Conservation (phyloP, 2,888 invertebrate species). For the Thelaira solivaga region DNA sequence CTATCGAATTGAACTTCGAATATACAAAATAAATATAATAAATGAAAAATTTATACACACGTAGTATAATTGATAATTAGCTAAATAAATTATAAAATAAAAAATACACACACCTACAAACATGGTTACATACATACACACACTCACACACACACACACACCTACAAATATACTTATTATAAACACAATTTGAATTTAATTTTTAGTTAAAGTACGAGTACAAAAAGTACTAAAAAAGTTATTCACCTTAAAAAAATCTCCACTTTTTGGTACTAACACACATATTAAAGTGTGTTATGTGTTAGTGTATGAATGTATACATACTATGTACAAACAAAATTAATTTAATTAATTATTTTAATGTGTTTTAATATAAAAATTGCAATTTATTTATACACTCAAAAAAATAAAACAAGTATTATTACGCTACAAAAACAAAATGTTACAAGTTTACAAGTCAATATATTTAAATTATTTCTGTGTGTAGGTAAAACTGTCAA, state of each 20-base stretch:
- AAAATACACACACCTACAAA: constrained; percentile 21
- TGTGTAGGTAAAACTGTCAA: too few species aligned
- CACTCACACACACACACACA: background rate
- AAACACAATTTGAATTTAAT: too few species aligned
- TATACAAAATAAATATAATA: constrained; percentile 57
- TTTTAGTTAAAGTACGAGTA: too few species aligned
- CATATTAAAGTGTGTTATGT: too few species aligned
- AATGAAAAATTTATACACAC: background rate
- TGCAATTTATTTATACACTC: constrained; percentile 1
- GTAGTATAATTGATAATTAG: constrained; percentile 53
- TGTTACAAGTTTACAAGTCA: constrained; percentile 34
- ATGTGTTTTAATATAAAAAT: constrained; percentile 1
- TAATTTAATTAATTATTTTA: too few species aligned
- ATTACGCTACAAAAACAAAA: constrained; percentile 15
- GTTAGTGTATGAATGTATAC: too few species aligned
- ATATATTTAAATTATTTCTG: too few species aligned
- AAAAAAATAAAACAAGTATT: constrained; percentile 25
- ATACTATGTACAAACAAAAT: too few species aligned
- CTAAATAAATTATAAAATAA: constrained; percentile 21
- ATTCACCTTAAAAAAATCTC: too few species aligned
- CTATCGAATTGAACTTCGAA: constrained; percentile 64
- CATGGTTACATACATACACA: too few species aligned
- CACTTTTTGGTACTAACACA: background rate
- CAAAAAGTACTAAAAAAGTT: too few species aligned
- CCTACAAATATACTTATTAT: background rate